phyloP scores from a whole-genome alignment of 2,888 invertebrate genomes.

The Pyralis farinalis region DNA sequence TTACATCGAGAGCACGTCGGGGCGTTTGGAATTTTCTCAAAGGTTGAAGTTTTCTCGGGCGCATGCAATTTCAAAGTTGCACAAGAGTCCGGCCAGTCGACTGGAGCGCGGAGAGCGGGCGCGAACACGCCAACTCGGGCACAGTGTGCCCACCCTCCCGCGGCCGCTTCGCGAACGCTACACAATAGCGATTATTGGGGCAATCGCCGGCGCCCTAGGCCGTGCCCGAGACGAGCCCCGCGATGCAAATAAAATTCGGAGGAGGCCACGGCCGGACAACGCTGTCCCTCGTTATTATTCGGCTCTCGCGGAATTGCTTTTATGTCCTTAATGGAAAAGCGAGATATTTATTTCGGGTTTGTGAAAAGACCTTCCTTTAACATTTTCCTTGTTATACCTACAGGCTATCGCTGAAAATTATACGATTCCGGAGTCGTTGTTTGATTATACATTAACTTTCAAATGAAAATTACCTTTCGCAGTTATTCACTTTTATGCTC shows the following conservation, averaged over 20 bases:
- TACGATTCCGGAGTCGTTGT: constrained; percentile 37
- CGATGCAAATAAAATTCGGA: constrained; percentile 75
- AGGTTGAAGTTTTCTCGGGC: constrained; percentile 66
- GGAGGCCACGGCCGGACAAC: constrained; percentile 67
- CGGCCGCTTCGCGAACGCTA: constrained; percentile 32
- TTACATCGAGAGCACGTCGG: constrained; percentile 56
- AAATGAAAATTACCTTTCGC: not conserved
- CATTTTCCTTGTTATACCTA: constrained; percentile 56
- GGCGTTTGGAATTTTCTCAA: constrained; percentile 64
- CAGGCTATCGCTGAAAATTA: constrained; percentile 47
- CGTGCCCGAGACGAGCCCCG: constrained; percentile 53
- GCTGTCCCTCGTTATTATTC: constrained; percentile 78
- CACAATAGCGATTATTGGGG: constrained; percentile 72
- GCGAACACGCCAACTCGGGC: constrained; percentile 23
- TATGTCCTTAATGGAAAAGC: constrained; percentile 77
- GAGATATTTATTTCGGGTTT: constrained; percentile 74
- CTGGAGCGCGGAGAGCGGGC: constrained; percentile 25
- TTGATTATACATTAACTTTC: constrained; percentile 36
- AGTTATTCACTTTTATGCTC: no score
- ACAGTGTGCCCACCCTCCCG: constrained; percentile 23
- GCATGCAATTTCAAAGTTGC: constrained; percentile 68
- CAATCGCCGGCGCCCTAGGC: constrained; percentile 56
- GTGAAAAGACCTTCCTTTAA: constrained; percentile 55
- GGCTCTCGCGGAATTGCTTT: constrained; percentile 76
- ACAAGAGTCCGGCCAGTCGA: constrained; percentile 41